Conservation (phyloP, 2,797 vertebrate species). For the Sebastes matsubarae region DNA sequence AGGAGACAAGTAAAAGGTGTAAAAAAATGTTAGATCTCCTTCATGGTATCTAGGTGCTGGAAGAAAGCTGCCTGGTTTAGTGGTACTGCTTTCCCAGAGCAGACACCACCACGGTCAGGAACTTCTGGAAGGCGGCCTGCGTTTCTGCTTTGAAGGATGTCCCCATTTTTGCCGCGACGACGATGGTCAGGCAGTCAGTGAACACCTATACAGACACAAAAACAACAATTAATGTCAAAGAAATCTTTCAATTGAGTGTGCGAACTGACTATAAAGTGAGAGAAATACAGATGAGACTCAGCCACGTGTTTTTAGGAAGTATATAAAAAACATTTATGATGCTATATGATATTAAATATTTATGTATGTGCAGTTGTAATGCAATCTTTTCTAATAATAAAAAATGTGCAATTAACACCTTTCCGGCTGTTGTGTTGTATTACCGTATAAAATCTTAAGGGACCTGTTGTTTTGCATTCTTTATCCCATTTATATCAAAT, state of each 20-base stretch:
- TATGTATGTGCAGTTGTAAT: slow-evolving; percentile 7
- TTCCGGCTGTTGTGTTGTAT: background rate
- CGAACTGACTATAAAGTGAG: background rate
- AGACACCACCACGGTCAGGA: slow-evolving; percentile 80
- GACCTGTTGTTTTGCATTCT: background rate
- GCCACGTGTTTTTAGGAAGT: background rate
- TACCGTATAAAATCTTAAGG: background rate
- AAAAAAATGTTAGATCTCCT: background rate
- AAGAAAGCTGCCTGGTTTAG: slow-evolving; percentile 48
- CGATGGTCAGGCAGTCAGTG: slow-evolving; percentile 83
- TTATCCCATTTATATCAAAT: background rate
- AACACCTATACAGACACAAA: slow-evolving; percentile 75
- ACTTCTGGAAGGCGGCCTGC: slow-evolving; percentile 86
- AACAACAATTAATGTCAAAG: background rate
- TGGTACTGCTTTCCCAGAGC: slow-evolving; percentile 88
- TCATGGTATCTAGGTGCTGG: background rate
- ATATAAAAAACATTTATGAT: background rate
- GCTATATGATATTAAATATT: background rate
- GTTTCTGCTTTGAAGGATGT: slow-evolving; percentile 71
- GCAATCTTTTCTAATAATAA: slow-evolving; percentile 35
- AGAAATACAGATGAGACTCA: slow-evolving; percentile 88
- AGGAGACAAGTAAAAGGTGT: background rate
- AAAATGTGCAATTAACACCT: slow-evolving; percentile 20
- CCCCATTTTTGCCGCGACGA: slow-evolving; percentile 78
- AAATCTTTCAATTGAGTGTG: background rate